Base-by-base conservation (phyloP, 2,888 invertebrate genomes). In the Gymnoscelis rufifasciata region DNA sequence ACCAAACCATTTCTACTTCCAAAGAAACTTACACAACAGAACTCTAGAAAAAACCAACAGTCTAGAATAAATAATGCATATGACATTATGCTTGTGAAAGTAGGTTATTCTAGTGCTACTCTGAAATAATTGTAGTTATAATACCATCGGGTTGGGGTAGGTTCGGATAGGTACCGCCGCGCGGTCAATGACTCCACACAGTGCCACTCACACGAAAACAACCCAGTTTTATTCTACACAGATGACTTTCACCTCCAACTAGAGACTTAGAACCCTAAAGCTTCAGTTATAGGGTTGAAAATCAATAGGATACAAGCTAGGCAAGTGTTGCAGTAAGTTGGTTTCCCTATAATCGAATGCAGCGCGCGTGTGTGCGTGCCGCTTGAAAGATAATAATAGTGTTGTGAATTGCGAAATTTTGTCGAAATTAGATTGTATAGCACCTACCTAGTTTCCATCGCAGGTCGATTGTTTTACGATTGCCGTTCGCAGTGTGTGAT, bases 71-170 rank as follows among this genome's bases (percentile, higher is more conserved):
- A 8, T 13, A n/a, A 8, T 8, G 8, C 8, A 8, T 7, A 7
- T 30, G 12, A 13, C 31, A 14, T 31, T 10, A 33, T 33, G 5
- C n/a, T 31, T 31, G 7, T 14, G n/a, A 33, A 33, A 33, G n/a
- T 33, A 33, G 19, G 15, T 33, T 33, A 19, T 33, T 15, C 14
- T n/a, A 33, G 1, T 33, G 15, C 19, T 33, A 10, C 57, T 64
- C 59, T 55, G 61, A 60, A 64, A 65, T 56, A 43, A 28, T 43
- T 50, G 52, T 54, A 80, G 76, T 81, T 81, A 15, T 33, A 33
- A 15, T 33, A 82, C 80, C 64, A 70, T 84, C 84, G 84, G 80
- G 84, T 78, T 86, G 84, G 80, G 84, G 79, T 84, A 86, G 86
- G 86, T 80, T 80, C 69, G 69, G 77, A 74, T 72, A 13, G 29